Evolutionary conservation across 2,888 invertebrate species (phyloP), one percentile per base, ranked within the genome.

Genomic region (Spodoptera littoralis): DNA sequence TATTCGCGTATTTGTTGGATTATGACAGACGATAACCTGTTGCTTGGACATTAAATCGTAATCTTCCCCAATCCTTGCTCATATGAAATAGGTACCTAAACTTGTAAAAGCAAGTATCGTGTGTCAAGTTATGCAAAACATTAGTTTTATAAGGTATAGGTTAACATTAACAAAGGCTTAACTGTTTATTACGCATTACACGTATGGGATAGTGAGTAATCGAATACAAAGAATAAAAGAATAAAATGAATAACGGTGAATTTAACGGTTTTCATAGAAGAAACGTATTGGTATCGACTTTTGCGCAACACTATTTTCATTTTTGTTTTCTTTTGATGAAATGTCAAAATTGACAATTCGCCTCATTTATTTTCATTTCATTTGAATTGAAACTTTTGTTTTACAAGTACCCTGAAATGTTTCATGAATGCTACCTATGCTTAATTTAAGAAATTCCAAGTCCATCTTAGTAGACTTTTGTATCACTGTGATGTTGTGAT

Each of bases 21-120:
- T 92, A 92, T 88, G 88, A 86, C 85, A 84, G 90, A 87, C 79
- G 86, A 84, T 89, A 92, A 94, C 94, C 94, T 94, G 94, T 94
- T 94, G 94, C 93, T 82, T 87, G 84, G 76, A 84, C 86, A 92
- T 92, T 91, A 90, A 91, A 88, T 90, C 89, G 77, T 86, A 82
- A 90, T 87, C 84, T 88, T 87, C 81, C 82, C 82, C 84, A 87
- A 85, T 87, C 82, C 83, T 82, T 82, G 85, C 81, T 77, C 74
- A 79, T 80, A 62, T 65, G 43, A 67, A 55, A 76, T 80, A 18
- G 18, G 18, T 18, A 68, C 65, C 70, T 75, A 70, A 75, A 79
- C 65, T 62, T 74, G 57, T 65, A 60, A 68, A 71, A 59, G 47
- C 52, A 56, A 69, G 55, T 54, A 48, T 59, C 64, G 36, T 36